Percentiles rank a stretch among this genome's conserved stretches.
Conservation (phyloP, 1,140 invertebrate species). For the Holotrichia oblita region DNA sequence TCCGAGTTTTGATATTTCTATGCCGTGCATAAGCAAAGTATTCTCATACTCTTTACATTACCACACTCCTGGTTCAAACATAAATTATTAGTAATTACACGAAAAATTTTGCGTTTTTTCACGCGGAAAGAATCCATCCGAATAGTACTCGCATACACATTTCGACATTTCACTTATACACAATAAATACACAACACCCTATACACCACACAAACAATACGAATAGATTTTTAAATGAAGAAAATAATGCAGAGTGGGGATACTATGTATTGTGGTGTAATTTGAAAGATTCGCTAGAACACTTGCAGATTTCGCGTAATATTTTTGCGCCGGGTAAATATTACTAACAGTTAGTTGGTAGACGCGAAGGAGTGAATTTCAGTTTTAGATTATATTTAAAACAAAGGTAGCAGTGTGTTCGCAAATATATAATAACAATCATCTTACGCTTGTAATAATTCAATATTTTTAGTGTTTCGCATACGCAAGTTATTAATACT, state of each 20-base stretch:
- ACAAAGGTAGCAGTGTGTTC: background rate
- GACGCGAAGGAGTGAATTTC: constrained; percentile 38
- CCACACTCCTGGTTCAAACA: background rate
- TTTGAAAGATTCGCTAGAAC: constrained; percentile 34
- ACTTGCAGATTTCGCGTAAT: constrained; percentile 30
- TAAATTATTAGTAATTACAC: background rate
- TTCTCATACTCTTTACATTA: too few relatives aligned
- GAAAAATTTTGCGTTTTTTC: background rate
- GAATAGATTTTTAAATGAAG: constrained; percentile 19
- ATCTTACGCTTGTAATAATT: background rate
- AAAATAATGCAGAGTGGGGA: constrained; percentile 39
- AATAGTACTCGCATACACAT: background rate
- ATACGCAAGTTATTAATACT: background rate
- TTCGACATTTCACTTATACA: background rate
- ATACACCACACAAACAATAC: background rate
- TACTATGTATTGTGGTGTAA: constrained; percentile 38
- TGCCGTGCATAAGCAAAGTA: too few relatives aligned
- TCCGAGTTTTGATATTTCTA: too few relatives aligned
- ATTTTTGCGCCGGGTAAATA: constrained; percentile 2
- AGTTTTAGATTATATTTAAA: background rate
- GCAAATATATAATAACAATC: background rate
- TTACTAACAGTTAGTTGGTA: background rate
- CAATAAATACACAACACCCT: background rate
- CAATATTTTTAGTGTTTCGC: background rate
- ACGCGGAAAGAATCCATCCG: background rate